Base-by-base conservation (phyloP, 2,113 vertebrate genomes). In the Leptodactylus fuscus region DNA sequence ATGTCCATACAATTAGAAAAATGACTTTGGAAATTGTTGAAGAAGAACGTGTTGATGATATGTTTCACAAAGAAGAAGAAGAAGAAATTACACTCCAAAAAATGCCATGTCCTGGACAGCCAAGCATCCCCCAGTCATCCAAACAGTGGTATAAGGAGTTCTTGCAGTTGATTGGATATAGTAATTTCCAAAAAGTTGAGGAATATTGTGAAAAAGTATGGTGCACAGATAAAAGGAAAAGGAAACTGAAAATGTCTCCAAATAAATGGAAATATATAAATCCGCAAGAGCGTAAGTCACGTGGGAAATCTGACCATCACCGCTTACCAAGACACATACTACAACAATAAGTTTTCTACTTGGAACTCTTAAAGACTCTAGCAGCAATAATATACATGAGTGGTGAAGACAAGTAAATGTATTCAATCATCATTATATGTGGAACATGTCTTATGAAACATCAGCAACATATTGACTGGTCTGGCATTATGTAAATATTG, bases 161-260 rank as follows among this genome's bases (percentile, higher is more conserved):
- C 88, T 94, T 99, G 82, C 97, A 99, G 90, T 89, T 98, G 38
- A 97, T 99, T 82, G 98, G 97, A 77, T 98, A 98, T 11, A 96
- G 94, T 87, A 97, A 98, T 88, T 96, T 98, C 88, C 96, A 97
- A 89, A 92, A 94, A 49, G 96, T 99, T 36, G 98, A 98, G 81
- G 96, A 99, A 89, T 99, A 99, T 89, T 99, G 98, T 73, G 97
- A 99, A 91, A 96, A 96, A 90, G 96, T 98, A 36, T 99, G 98
- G 98, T 99, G 98, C 88, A 94, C 96, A 0, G 96, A 97, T 51
- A 96, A 95, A 88, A 97, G 95, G 88, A 95, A 95, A 77, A 97
- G 95, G 94, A 97, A 97, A 93, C 91, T 94, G 22, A 98, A 97
- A 91, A 92, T 93, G 91, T 91, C 94, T 11, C 92, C 92, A 4